Evolutionary conservation across 2,888 invertebrate genomes (phyloP), one percentile per base, ranked within the genome.

Genomic region (Crematogaster levior): DNA sequence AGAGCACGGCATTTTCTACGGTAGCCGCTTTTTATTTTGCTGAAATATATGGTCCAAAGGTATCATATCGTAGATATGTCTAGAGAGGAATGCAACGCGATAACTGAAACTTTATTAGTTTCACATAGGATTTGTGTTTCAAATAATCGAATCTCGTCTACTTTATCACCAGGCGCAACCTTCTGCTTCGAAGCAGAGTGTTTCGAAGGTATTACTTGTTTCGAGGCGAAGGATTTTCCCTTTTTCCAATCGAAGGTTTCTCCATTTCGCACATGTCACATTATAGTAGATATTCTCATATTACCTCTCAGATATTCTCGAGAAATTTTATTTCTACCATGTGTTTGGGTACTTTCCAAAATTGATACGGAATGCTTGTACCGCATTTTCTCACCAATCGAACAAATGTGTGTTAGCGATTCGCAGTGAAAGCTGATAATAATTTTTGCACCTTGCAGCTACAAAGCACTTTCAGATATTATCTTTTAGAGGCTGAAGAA

Each of bases 241-340:
- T 30, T 34, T 51, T 75, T 37, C 65, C 65, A 37, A 75, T 75
- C 51, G 75, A 51, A 56, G 30, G 34, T 56, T 56, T 56, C 68
- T 21, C 7, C 12, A 43, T 70, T 79, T 21, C 40, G 34, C 56
- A 43, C 77, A 68, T 79, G 70, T 56, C 21, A 43, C 70, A 6
- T 18, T 34, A 24, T 4, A 51, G 48, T 9, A 34, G 48, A 48
- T 48, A 65, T 34, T 72, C 48, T 37, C 46, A 7, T 40, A 68
- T 77, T 53, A 43, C 30, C n/a, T 53, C 40, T 40, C 77, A n/a
- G 53, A 40, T 77, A 70, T 43, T 77, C 70, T 43, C 18, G 43
- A 56, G 21, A 43, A 56, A 77, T 43, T 37, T 77, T 77, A 77
- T 77, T 68, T 77, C 53, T 27, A 30, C 53, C 68, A 68, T 68